Percentiles rank a stretch among this genome's conserved stretches.
Conservation (phyloP, 2,797 vertebrate genomes). For the Lacerta bilineata region DNA sequence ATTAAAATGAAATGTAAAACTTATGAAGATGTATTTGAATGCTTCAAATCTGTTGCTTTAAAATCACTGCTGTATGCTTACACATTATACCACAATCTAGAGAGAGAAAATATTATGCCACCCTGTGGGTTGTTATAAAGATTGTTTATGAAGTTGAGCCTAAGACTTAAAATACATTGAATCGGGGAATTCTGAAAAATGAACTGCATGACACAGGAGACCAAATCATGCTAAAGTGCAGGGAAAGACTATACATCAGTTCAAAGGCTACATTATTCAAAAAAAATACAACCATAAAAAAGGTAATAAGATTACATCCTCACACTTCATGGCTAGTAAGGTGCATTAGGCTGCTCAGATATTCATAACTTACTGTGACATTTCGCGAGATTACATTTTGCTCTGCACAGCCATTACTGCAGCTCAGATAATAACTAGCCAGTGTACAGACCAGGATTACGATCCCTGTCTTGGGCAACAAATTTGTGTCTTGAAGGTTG, state of each 20-base stretch:
- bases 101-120: conserved; percentile 78
- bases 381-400: conserved; percentile 87
- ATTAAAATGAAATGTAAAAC: conserved; percentile 64
- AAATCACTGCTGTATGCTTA: conserved; percentile 71
- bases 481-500: conserved; percentile 86
- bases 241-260: conserved; percentile 86
- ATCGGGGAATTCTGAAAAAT: conserved; percentile 84
- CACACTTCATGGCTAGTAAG: conserved; percentile 86
- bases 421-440: conserved; percentile 84
- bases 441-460: conserved; percentile 77
- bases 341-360: conserved; percentile 86
- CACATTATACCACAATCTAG: conserved; percentile 69
- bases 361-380: conserved; percentile 88
- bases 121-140: conserved; percentile 82
- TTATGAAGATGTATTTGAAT: conserved; percentile 71
- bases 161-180: conserved; percentile 80
- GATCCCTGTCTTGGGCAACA: conserved; percentile 83
- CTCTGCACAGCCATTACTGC: conserved; percentile 81
- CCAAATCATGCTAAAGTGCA: conserved; percentile 85
- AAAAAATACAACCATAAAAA: conserved; percentile 88
- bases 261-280: conserved; percentile 85
- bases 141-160: conserved; percentile 84
- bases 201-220: conserved; percentile 75
- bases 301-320: conserved; percentile 88
- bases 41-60: conserved; percentile 67